Base-by-base conservation (phyloP, 92 coral and sea anemone genomes). In the Zoanthus solanderi region DNA sequence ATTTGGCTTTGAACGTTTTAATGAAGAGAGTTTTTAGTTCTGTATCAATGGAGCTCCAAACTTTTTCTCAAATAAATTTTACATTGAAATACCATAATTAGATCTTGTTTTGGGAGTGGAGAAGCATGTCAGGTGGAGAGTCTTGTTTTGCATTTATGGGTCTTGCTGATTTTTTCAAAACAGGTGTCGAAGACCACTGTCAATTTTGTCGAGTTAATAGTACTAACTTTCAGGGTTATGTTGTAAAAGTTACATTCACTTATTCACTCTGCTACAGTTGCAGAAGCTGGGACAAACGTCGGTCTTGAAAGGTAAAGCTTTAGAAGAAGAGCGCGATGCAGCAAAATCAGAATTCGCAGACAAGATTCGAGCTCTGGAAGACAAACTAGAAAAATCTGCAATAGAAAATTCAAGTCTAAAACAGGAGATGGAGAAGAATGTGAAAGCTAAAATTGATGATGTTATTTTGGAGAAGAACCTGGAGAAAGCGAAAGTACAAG, bases 401-500 rank as follows among this genome's bases (percentile, higher is more conserved):
- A 85, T 58, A 34, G 89, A 85, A 71, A n/a, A 30, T n/a, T 28
- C 74, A 67, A 67, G 28, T 14, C 65, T 84, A 34, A 32, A 37
- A 29, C 75, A 78, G 68, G 78, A 84, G 63, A 58, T 83, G 44
- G 88, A 89, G 23, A 72, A 61, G 8, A 75, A 31, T 53, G 71
- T 93, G 18, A 90, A 88, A 69, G 86, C 83, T 32, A 87, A 83
- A 31, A 71, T 93, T 7, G 95, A 89, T 32, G 94, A 95, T 78
- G 80, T 95, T 7, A 18, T 89, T 4, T 66, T 83, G 75, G 94
- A 90, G 47, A 96, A 93, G 72, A 90, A 92, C 50, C 84, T 90
- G 13, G 99, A 96, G 73, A 93, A 89, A 69, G 92, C 90, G 31
- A 92, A 90, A 37, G 83, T 86, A 15, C 94, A 85, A 84, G 98